Conservation (phyloP, 2,797 vertebrate species). For the Tangara arthus region DNA sequence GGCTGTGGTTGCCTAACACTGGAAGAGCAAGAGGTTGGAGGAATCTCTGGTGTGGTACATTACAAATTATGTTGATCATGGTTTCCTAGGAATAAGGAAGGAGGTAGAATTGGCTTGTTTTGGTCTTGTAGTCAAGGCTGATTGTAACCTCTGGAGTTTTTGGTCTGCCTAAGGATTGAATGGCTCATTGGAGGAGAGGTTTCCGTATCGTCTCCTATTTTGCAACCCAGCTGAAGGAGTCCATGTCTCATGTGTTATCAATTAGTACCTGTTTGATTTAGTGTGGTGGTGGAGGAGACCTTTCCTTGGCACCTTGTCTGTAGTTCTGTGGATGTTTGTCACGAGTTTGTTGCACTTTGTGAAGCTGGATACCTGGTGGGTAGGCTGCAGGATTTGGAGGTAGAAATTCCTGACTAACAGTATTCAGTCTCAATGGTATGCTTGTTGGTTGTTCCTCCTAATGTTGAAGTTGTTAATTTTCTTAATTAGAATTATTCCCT, state of each 20-base stretch:
- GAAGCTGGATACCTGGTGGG: background rate
- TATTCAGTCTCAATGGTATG: background rate
- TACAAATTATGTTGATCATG: background rate
- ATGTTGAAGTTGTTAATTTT: background rate
- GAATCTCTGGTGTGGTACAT: background rate
- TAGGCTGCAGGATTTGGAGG: background rate
- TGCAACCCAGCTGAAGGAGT: rapidly evolving
- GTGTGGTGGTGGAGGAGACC: background rate
- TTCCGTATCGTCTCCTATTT: rapidly evolving
- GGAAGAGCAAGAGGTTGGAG: background rate
- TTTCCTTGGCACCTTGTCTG: background rate
- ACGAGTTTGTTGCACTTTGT: background rate
- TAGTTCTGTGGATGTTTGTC: background rate
- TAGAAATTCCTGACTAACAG: background rate
- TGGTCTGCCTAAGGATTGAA: background rate
- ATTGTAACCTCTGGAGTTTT: background rate
- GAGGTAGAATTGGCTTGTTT: background rate
- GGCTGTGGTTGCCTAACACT: background rate
- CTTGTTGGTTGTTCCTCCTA: background rate
- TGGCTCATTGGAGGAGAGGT: background rate
- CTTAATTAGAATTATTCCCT: background rate
- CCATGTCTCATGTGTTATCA: rapidly evolving
- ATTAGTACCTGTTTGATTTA: background rate
- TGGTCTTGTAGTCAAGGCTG: background rate
- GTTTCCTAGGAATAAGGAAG: background rate